Base-by-base conservation (phyloP, 2,888 invertebrate species). In the Tineola bisselliella region DNA sequence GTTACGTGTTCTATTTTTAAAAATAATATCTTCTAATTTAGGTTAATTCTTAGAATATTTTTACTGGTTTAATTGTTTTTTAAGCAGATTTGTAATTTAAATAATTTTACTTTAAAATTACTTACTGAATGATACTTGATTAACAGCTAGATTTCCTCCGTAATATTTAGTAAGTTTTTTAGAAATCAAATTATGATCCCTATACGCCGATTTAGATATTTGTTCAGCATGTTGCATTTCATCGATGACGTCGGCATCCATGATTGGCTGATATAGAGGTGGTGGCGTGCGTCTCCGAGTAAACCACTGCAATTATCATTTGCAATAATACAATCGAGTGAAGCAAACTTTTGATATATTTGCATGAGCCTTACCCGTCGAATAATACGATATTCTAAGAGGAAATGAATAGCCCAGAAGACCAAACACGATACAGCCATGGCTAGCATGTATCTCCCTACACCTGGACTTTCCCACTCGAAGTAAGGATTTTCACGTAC, bases 81-180 rank as follows among this genome's bases (percentile, higher is more conserved):
- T n/a, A n/a, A n/a, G n/a, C n/a, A n/a, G n/a, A n/a, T n/a, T n/a
- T n/a, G n/a, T n/a, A n/a, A n/a, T n/a, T n/a, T n/a, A n/a, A n/a
- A n/a, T n/a, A n/a, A n/a, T n/a, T n/a, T n/a, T n/a, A 38, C 25
- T 25, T 25, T 25, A 25, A 25, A 25, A 25, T 4, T 54, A 76
- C 81, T 79, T 63, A 86, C 88, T 84, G 62, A 90, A 81, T 1
- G 90, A 92, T 6, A 94, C 81, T 67, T 92, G 92, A 73, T 95
- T 91, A 0, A 97, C 97, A 0, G 96, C 96, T 61, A 92, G 75
- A 63, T 93, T 88, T 0, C 88, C 87, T 8, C 90, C 90, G 70
- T 96, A 96, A 71, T 89, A 91, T 76, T 96, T 96, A 17, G 92
- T 90, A 11, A 96, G 83, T 63, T 89, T 87, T 63, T 89, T 89